Percentiles rank a stretch among this genome's conserved stretches.
These are phyloP conservation scores for Acanthococcus lagerstroemiae DNA, from an alignment of 2,888 invertebrate species.

Conservation along the genomic window DNA sequence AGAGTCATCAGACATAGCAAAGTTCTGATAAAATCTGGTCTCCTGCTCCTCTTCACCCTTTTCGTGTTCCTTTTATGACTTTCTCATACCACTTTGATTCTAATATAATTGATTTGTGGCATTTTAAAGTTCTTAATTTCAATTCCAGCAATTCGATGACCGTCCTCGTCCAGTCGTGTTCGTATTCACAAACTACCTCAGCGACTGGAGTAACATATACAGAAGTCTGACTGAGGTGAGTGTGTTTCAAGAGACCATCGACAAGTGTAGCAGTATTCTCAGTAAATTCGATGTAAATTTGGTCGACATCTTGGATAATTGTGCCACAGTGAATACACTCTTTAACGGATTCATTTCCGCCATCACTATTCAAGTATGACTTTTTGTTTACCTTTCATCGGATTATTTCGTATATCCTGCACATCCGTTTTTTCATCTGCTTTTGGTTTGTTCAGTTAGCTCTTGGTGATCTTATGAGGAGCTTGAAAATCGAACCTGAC, in stretches of 20 bases:
- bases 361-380: constrained; percentile 6
- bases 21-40: no score
- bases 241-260: not conserved
- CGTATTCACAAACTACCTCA: not conserved
- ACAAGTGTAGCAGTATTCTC: not conserved
- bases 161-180: not conserved
- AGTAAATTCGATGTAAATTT: not conserved
- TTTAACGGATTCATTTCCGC: not conserved
- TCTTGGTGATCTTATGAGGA: not conserved
- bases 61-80: no score
- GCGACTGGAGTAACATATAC: not conserved
- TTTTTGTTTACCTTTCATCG: no score
- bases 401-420: not conserved
- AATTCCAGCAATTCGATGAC: not conserved
- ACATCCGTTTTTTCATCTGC: not conserved
- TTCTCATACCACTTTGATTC: not conserved
- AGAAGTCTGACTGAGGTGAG: not conserved
- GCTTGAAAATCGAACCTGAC: constrained; percentile 11
- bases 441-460: constrained; percentile 15
- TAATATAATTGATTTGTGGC: not conserved
- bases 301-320: not conserved
- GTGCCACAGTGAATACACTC: not conserved
- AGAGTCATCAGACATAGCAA: no score
- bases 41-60: no score
- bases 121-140: not conserved